Conservation (phyloP, 2,797 vertebrate genomes). For the Acomys russatus region DNA sequence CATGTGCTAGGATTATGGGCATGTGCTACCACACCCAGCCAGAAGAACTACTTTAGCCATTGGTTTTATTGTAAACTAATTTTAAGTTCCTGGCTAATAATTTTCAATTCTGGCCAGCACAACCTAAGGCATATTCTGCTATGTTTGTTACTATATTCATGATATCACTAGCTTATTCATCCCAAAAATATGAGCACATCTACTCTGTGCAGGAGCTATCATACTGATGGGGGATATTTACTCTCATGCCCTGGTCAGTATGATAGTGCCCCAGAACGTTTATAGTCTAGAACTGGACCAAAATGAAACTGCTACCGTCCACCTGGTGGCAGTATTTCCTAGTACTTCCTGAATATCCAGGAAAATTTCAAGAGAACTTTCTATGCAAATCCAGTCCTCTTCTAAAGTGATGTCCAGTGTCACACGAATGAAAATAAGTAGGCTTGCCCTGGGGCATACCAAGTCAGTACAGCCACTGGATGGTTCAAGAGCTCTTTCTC, state of each 20-base stretch:
- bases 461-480: neutral
- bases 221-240: neutral
- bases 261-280: neutral
- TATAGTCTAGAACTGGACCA: neutral
- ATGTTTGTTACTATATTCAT: neutral
- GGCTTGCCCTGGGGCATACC: neutral
- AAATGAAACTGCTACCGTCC: slow-evolving; percentile 25
- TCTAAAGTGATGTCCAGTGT: slow-evolving; percentile 36
- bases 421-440: slow-evolving; percentile 64
- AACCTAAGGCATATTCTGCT: neutral
- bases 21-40: too few species aligned
- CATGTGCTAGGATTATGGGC: too few species aligned
- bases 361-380: slow-evolving; percentile 56
- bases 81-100: neutral
- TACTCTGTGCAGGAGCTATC: neutral
- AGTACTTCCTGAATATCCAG: neutral
- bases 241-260: too few species aligned
- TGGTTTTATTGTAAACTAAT: neutral
- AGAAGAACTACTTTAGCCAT: neutral
- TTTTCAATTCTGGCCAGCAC: neutral
- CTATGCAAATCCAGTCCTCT: slow-evolving; percentile 57
- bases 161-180: neutral
- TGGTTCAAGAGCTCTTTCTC: slow-evolving; percentile 49
- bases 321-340: slow-evolving; percentile 78
- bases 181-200: neutral